Evolutionary conservation across 2,888 invertebrate genomes (phyloP).

Genomic region (Isotomurus palustris): DNA sequence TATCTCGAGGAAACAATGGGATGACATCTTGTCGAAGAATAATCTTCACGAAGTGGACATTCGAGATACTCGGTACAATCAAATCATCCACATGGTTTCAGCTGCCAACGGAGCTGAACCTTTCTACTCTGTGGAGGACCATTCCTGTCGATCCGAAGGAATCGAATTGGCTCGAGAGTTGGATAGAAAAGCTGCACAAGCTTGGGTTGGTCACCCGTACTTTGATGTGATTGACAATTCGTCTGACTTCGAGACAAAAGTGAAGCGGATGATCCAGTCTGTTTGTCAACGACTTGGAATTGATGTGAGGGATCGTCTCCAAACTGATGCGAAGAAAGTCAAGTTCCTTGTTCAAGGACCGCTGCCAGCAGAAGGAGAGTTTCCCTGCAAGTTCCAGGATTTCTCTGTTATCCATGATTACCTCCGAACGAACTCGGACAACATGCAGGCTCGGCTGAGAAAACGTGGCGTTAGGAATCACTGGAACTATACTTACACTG

Average conservation of each 20-base stretch:
- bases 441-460: conserved; percentile 81
- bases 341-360: conserved; percentile 80
- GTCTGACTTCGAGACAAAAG: conserved; percentile 93
- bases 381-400: conserved; percentile 81
- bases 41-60: conserved; percentile 88
- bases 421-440: conserved; percentile 79
- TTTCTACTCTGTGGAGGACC: conserved; percentile 94
- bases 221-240: conserved; percentile 98
- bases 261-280: conserved; percentile 75
- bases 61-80: conserved; percentile 91
- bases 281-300: conserved; percentile 90
- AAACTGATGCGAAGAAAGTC: conserved; percentile 85
- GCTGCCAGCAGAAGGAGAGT: conserved; percentile 65
- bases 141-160: conserved; percentile 90
- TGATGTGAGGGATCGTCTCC: conserved; percentile 87
- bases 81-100: conserved; percentile 75
- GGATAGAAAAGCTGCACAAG: conserved; percentile 86
- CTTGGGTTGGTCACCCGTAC: conserved; percentile 97
- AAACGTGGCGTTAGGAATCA: conserved; percentile 76
- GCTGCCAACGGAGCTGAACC: conserved; percentile 98
- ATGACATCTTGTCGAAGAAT: conserved; percentile 72
- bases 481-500: conserved; percentile 87
- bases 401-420: conserved; percentile 97
- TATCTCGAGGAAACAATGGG: conserved; percentile 76
- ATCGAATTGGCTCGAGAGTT: conserved; percentile 79